Evolutionary conservation across 2,113 vertebrate genomes (phyloP).

Genomic region (Orcinus orca): DNA sequence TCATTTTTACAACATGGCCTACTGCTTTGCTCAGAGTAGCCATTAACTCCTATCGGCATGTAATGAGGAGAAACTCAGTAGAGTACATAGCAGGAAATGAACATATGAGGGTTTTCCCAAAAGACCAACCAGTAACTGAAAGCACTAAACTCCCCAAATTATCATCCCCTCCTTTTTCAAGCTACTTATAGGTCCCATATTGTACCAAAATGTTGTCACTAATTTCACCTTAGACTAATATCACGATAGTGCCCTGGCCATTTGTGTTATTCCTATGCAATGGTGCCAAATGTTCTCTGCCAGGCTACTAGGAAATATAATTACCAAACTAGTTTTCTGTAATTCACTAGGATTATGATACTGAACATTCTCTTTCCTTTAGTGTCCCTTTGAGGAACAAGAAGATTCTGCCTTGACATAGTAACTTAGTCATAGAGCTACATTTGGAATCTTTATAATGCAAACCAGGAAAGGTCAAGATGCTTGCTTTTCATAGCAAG

Average conservation of each 20-base stretch:
- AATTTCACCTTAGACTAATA: constrained; percentile 12
- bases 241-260: not conserved
- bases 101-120: not conserved
- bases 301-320: constrained; percentile 10
- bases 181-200: not conserved
- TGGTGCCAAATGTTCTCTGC: constrained; percentile 13
- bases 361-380: not conserved
- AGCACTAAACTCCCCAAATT: not conserved
- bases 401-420: constrained; percentile 53
- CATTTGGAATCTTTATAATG: constrained; percentile 32
- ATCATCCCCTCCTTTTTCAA: not conserved
- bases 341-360: constrained; percentile 37
- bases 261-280: not conserved
- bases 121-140: constrained; percentile 10
- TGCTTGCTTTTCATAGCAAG: constrained; percentile 56
- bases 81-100: not conserved
- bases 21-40: constrained; percentile 38
- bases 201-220: not conserved
- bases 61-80: not conserved
- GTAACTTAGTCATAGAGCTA: constrained; percentile 61
- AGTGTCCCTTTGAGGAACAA: constrained; percentile 4
- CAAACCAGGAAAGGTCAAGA: constrained; percentile 57
- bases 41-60: not conserved
- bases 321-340: constrained; percentile 59
- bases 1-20: constrained; percentile 28